phyloP scores from a whole-genome alignment of 2,888 invertebrate genomes.

The Colostygia pectinataria region DNA sequence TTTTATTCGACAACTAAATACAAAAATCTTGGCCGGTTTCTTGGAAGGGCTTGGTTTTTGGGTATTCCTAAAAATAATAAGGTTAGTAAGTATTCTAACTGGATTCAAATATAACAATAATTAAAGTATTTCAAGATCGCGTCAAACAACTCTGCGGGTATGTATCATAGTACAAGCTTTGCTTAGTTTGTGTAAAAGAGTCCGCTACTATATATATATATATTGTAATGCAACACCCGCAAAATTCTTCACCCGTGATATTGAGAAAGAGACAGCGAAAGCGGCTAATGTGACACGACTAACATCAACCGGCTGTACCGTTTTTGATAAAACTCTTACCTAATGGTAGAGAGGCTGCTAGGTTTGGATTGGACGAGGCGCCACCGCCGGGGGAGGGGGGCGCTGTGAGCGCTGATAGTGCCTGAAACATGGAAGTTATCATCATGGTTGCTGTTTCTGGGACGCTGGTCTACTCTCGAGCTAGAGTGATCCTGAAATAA shows the following conservation, averaged over 20 bases:
- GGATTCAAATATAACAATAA: no score
- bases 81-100: neutral
- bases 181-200: no score
- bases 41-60: slow-evolving; percentile 23
- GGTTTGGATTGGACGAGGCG: slow-evolving; percentile 67
- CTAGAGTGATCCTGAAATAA: no score
- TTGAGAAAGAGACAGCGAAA: slow-evolving; percentile 15
- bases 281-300: slow-evolving; percentile 43
- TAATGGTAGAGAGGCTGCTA: slow-evolving; percentile 75
- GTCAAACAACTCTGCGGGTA: no score
- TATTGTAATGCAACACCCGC: no score
- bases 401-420: slow-evolving; percentile 71
- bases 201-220: no score
- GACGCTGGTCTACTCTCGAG: no score
- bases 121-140: no score
- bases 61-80: slow-evolving; percentile 33
- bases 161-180: no score
- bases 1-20: slow-evolving; percentile 20
- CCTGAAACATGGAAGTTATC: no score
- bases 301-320: slow-evolving; percentile 4
- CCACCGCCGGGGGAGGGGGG: slow-evolving; percentile 78
- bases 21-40: slow-evolving; percentile 27
- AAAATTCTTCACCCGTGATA: no score
- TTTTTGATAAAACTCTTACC: slow-evolving; percentile 51
- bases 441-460: no score